phyloP scores from a whole-genome alignment of 2,888 invertebrate species.

The Sepiola atlantica region DNA sequence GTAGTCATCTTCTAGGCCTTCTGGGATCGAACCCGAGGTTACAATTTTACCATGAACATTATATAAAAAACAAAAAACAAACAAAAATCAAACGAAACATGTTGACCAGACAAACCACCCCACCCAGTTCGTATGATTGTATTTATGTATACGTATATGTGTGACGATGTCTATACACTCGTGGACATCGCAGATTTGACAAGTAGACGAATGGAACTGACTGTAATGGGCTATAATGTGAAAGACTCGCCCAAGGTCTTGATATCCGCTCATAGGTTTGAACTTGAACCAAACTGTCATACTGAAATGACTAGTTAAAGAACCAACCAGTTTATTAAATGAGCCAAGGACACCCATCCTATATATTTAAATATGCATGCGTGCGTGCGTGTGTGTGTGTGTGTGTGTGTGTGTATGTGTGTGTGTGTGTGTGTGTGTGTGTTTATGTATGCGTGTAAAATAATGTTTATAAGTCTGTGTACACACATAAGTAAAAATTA shows the following conservation, averaged over 20 bases:
- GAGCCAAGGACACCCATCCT: background rate
- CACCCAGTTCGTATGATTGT: background rate
- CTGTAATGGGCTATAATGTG: background rate
- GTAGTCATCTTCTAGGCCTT: background rate
- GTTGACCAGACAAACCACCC: background rate
- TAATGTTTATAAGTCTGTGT: background rate
- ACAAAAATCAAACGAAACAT: background rate
- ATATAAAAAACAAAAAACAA: background rate
- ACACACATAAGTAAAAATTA: background rate
- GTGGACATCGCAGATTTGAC: background rate
- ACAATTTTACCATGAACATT: background rate
- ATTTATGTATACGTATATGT: background rate
- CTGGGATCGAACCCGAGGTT: background rate
- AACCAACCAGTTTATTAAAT: background rate
- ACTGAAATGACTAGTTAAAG: background rate
- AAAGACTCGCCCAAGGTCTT: background rate
- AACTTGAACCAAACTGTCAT: background rate
- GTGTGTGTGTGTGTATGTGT: background rate
- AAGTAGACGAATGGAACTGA: slow-evolving; percentile 11
- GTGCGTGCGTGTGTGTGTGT: background rate
- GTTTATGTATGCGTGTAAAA: background rate
- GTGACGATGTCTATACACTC: background rate
- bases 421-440: background rate
- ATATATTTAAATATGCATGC: slow-evolving; percentile 3
- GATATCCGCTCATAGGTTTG: background rate